A percentile compares a stretch with the other conserved stretches of the same genome.
Conservation (phyloP, 1,140 invertebrate genomes). For the Amphibalanus amphitrite region DNA sequence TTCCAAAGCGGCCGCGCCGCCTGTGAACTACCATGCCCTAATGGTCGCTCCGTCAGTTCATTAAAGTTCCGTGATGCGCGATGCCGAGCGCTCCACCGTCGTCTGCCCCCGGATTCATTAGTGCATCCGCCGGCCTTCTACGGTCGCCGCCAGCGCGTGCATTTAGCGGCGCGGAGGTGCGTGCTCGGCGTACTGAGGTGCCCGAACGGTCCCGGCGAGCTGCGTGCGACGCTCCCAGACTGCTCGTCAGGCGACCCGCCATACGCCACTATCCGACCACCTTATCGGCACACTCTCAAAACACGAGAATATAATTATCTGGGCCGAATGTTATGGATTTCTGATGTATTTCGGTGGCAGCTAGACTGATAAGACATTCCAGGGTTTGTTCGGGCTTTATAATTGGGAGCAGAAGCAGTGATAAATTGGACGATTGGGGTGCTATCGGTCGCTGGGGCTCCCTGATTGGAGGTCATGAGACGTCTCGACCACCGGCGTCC, state of each 20-base stretch:
- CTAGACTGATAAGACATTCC: neutral
- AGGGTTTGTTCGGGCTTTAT: neutral
- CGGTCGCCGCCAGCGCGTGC: too few species aligned
- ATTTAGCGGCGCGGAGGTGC: too few species aligned
- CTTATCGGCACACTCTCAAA: neutral
- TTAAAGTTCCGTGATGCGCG: too few species aligned
- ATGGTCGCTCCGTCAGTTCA: too few species aligned
- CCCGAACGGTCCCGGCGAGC: too few species aligned
- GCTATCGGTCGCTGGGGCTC: neutral
- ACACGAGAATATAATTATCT: neutral
- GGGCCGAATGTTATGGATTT: neutral
- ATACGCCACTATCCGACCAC: neutral
- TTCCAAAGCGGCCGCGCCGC: too few species aligned
- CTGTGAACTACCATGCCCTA: too few species aligned
- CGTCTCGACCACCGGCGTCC: too few species aligned
- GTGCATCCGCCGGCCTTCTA: too few species aligned
- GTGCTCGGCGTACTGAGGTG: too few species aligned
- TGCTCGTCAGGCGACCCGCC: neutral
- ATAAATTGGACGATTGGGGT: neutral
- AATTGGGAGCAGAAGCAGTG: neutral
- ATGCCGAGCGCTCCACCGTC: too few species aligned
- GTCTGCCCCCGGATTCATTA: too few species aligned
- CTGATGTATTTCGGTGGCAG: neutral
- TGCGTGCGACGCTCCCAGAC: neutral
- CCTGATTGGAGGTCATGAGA: neutral